These are phyloP conservation scores for Vireo altiloquus DNA, from an alignment of 2,113 vertebrate species.

Conservation along the genomic window DNA sequence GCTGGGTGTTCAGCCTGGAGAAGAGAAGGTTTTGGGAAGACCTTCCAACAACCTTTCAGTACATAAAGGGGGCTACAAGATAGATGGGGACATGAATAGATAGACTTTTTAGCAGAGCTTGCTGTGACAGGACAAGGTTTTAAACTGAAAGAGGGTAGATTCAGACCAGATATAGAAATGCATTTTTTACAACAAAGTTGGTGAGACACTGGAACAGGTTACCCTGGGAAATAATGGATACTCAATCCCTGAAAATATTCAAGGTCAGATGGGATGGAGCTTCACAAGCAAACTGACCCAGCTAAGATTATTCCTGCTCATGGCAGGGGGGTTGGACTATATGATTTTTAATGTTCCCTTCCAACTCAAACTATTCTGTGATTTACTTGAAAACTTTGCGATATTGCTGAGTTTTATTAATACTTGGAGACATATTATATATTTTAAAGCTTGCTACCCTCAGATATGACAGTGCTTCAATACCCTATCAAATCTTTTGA, in stretches of 20 bases:
- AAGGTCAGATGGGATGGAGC: neutral
- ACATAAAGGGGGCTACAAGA: neutral
- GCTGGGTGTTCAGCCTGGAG: neutral
- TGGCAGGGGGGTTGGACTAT: rapidly evolving
- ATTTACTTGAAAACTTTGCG: neutral
- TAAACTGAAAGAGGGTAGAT: neutral
- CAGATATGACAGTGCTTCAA: neutral
- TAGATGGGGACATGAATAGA: neutral
- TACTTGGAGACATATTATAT: neutral
- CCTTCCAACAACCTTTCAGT: too few species aligned
- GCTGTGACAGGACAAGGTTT: neutral
- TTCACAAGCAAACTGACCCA: neutral
- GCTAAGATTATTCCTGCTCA: neutral
- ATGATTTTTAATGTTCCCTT: neutral
- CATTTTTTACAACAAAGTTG: neutral
- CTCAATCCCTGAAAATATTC: neutral
- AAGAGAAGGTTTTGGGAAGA: neutral
- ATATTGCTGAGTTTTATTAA: neutral
- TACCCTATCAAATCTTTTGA: neutral
- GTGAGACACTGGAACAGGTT: neutral
- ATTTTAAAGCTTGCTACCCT: neutral
- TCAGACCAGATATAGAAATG: neutral
- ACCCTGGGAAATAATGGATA: neutral
- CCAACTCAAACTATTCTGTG: neutral
- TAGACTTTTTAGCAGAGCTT: neutral